Evolutionary conservation across 2,888 invertebrate genomes (phyloP).

Genomic region (Cylloceria caligata): DNA sequence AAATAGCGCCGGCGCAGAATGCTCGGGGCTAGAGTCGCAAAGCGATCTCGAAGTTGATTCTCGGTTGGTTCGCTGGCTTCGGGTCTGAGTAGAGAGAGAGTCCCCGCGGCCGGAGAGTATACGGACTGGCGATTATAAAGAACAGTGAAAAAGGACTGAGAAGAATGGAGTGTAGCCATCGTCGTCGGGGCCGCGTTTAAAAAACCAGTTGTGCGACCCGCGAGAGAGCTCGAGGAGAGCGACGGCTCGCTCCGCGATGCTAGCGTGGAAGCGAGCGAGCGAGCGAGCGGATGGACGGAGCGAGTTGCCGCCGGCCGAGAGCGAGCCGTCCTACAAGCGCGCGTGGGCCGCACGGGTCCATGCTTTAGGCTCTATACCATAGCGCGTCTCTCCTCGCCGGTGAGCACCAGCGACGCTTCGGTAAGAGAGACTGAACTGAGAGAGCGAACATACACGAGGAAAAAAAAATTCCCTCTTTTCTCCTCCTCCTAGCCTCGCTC

Average conservation of each 20-base stretch:
- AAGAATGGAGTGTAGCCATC: constrained; percentile 73
- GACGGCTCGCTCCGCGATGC: constrained; percentile 53
- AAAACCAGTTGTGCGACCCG: constrained; percentile 84
- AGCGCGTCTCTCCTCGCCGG: constrained; percentile 26
- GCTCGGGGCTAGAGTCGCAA: constrained; percentile 72
- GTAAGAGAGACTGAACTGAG: constrained; percentile 34
- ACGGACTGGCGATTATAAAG: constrained; percentile 84
- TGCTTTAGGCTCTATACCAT: constrained; percentile 58
- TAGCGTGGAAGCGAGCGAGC: constrained; percentile 69
- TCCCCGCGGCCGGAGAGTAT: constrained; percentile 66
- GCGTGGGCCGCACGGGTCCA: constrained; percentile 83
- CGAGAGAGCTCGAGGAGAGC: constrained; percentile 69
- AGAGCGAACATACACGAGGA: constrained; percentile 47
- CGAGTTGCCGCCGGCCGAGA: constrained; percentile 66
- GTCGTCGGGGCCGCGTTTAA: constrained; percentile 78
- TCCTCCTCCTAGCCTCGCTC: constrained; percentile 40
- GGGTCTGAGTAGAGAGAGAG: constrained; percentile 62
- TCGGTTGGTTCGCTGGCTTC: constrained; percentile 54
- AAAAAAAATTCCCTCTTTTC: constrained; percentile 45
- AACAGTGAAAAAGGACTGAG: constrained; percentile 81
- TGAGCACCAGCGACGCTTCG: constrained; percentile 59
- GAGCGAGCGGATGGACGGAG: constrained; percentile 71
- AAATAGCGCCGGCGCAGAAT: constrained; percentile 72
- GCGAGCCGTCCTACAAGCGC: constrained; percentile 75
- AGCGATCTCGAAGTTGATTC: constrained; percentile 48